These are phyloP conservation scores for Diarsia dahlii DNA, from an alignment of 2,888 invertebrate species.

Conservation along the genomic window DNA sequence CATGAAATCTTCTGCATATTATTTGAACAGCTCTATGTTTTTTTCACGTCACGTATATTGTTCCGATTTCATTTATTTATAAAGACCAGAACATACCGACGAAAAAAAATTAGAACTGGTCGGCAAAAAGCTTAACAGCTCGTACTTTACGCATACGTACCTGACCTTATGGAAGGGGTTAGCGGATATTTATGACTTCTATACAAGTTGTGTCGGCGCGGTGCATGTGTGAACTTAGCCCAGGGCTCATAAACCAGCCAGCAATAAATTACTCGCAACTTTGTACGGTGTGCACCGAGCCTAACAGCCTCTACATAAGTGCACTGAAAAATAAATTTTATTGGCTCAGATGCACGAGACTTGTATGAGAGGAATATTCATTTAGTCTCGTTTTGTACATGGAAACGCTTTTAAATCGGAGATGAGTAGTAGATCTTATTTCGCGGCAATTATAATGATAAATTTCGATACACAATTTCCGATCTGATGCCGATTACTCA, in stretches of 20 bases:
- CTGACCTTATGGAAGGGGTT: slow-evolving; percentile 81
- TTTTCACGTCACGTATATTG: not conserved
- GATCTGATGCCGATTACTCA: slow-evolving; percentile 6
- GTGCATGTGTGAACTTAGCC: slow-evolving; percentile 86
- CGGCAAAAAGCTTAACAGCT: slow-evolving; percentile 53
- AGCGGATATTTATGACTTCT: slow-evolving; percentile 82
- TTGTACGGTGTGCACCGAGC: slow-evolving; percentile 79
- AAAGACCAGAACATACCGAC: slow-evolving; percentile 22
- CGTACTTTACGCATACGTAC: slow-evolving; percentile 72
- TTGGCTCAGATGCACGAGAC: slow-evolving; percentile 65
- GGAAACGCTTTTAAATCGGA: slow-evolving; percentile 71
- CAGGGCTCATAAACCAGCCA: slow-evolving; percentile 81
- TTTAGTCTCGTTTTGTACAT: slow-evolving; percentile 63
- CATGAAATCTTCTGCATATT: not conserved
- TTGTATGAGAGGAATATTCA: slow-evolving; percentile 65
- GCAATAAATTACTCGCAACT: slow-evolving; percentile 88
- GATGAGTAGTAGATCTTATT: slow-evolving; percentile 42
- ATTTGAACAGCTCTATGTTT: not conserved
- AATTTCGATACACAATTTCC: slow-evolving; percentile 7
- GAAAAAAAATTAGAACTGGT: slow-evolving; percentile 35
- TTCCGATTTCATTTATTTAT: slow-evolving; percentile 14
- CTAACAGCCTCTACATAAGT: slow-evolving; percentile 68
- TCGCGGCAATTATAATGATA: slow-evolving; percentile 38
- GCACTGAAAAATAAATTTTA: slow-evolving; percentile 76
- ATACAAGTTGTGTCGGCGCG: slow-evolving; percentile 75